Evolutionary conservation across 2,888 invertebrate species (phyloP), one percentile per base, ranked within the genome.

Genomic region (Tenthredo mesomela): DNA sequence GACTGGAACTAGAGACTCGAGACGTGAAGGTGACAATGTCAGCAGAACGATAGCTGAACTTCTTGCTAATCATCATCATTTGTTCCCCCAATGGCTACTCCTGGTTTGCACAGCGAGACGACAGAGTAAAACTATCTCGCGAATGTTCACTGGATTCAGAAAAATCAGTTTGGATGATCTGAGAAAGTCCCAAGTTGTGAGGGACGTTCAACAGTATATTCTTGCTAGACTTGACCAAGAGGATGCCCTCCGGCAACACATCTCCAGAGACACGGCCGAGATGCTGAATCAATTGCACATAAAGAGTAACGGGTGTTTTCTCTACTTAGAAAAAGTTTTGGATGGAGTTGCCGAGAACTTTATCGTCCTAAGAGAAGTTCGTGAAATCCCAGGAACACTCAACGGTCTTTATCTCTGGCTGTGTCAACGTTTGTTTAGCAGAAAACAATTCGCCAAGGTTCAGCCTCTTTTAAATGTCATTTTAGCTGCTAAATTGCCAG

Each of bases 331-430:
- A 91, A 97, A 97, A 94, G 95, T 98, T 0, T 93, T 98, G 73
- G 98, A 99, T 89, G 98, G 98, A 0, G 98, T 99, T 1, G 97
- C 97, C 0, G 98, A 98, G 90, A 98, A 97, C 84, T 98, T 98
- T 92, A 98, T 99, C 88, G 97, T 98, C 10, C 94, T 99, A 50
- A 95, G 98, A 0, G 98, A 98, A 92, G 98, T 99, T 33, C 95
- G 97, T 37, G 97, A 99, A 91, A 99, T 99, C 82, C 99, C 99
- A 0, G 98, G 98, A 9, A 99, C 99, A 0, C 94, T 99, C 37
- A 99, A 99, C 92, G 99, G 99, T 0, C 95, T 99, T 29, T 99
- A 98, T 91, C 94, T 99, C 87, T 99, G 99, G 97, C 95, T 99
- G 87, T 98, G 98, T 89, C 98, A 99, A 93, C 95, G 98, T 80